phyloP scores from a whole-genome alignment of 2,888 invertebrate genomes.

The Aphodius granarius region DNA sequence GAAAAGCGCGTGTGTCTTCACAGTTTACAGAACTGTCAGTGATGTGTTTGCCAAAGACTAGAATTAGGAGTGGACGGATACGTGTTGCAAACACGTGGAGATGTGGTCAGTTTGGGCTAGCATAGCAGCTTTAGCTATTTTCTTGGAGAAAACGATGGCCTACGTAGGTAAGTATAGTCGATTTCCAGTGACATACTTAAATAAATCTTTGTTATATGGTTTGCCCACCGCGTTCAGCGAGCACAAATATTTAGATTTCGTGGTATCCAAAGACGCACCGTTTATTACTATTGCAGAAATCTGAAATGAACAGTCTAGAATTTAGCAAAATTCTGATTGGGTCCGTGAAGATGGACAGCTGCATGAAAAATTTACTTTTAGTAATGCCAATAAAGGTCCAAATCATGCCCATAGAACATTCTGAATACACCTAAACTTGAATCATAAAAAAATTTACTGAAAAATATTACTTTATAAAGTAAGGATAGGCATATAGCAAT shows the following conservation, averaged over 20 bases:
- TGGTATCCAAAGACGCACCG: neutral
- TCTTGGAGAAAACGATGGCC: neutral
- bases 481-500: no score
- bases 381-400: no score
- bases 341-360: no score
- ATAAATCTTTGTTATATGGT: neutral
- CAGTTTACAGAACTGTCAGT: slow-evolving; percentile 12
- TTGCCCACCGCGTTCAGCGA: neutral
- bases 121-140: neutral
- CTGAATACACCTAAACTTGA: no score
- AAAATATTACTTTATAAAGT: no score
- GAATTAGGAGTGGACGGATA: slow-evolving; percentile 17
- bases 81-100: slow-evolving; percentile 25
- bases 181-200: neutral
- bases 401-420: no score
- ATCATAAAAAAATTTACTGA: no score
- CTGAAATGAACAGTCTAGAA: neutral
- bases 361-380: no score
- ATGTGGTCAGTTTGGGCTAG: slow-evolving; percentile 20
- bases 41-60: slow-evolving; percentile 28
- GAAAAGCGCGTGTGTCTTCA: neutral
- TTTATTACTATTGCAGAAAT: neutral
- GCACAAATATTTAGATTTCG: neutral
- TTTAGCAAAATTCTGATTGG: no score
- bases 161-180: slow-evolving; percentile 16